Evolutionary conservation across 1,140 invertebrate species (phyloP), one percentile per base, ranked within the genome.

Genomic region (Microplitis demolitor): DNA sequence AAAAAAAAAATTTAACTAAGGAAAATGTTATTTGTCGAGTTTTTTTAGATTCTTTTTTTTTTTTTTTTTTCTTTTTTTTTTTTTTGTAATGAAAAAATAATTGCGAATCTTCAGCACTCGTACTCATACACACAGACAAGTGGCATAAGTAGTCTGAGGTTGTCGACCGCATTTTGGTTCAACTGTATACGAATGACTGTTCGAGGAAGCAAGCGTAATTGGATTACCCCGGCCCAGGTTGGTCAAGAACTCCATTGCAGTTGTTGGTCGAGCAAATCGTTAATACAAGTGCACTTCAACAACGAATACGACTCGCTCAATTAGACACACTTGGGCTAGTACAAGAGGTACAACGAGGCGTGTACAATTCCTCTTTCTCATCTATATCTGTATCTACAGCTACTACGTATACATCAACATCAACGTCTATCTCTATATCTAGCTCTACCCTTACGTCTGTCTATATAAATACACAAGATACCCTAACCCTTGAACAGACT

Each of bases 281-380:
- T 72, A 74, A 76, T 74, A 69, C 58, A 56, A 74, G 64, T 39
- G 54, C 58, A 35, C 62, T 66, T 60, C 35, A 70, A 39, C 67
- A 72, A 66, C 58, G 56, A 71, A 69, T 66, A 53, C 58, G 35
- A 69, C 45, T 69, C 74, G 64, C 63, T 71, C 56, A 71, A 75
- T 72, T 69, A 69, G 45, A 56, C 50, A 64, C 54, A 56, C 45
- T 67, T 54, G 31, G 39, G 11, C 39, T 66, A 16, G 62, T 45
- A 66, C 34, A 24, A 66, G 56, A 14, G 51, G 11, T 34, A 51
- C 14, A 31, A 16, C 16, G 39, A 33, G 13, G 39, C n/a, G 51
- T 50, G 34, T 64, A 63, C 37, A 37, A 13, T 45, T 11, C 39
- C 11, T 45, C 39, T 9, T 45, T 45, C 39, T 45, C 39, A 45